Evolutionary conservation across 2,888 invertebrate genomes (phyloP).

Genomic region (Chalcis sispes): DNA sequence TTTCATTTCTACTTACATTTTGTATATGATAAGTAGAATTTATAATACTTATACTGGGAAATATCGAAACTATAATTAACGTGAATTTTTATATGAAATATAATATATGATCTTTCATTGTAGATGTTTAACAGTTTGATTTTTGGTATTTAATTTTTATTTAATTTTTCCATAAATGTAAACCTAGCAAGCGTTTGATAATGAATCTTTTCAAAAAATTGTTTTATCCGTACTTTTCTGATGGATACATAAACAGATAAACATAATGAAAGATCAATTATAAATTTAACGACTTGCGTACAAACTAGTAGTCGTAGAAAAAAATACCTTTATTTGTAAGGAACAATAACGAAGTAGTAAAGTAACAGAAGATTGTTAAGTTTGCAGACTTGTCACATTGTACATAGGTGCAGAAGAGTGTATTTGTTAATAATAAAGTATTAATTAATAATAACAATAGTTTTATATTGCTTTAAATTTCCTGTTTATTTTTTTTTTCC

Average conservation of each 20-base stretch:
- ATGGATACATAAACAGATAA: not conserved
- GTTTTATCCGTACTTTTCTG: too few species aligned
- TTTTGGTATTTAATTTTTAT: not conserved
- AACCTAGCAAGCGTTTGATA: too few species aligned
- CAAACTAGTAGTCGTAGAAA: conserved; percentile 37
- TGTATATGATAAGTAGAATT: conserved; percentile 10
- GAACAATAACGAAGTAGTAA: conserved; percentile 43
- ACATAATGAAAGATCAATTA: conserved; percentile 22
- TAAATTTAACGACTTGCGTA: conserved; percentile 42
- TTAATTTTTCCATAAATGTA: not conserved
- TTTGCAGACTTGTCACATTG: conserved; percentile 58
- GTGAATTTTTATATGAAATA: conserved; percentile 10
- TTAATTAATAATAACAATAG: conserved; percentile 35
- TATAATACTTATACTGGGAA: conserved; percentile 11
- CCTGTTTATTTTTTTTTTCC: conserved; percentile 23
- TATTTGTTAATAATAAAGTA: conserved; percentile 54
- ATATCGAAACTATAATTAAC: conserved; percentile 11
- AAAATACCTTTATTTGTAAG: conserved; percentile 31
- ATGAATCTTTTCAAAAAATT: too few species aligned
- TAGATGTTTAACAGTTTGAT: too few species aligned
- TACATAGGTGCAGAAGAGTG: conserved; percentile 54
- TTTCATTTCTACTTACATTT: conserved; percentile 17
- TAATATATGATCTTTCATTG: conserved; percentile 13
- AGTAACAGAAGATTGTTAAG: conserved; percentile 60
- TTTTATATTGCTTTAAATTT: not conserved